Percentiles rank a stretch among this genome's conserved stretches.
These are phyloP conservation scores for Ichneumoninae sp. DNA, from an alignment of 2,888 invertebrate genomes.

Conservation along the genomic window DNA sequence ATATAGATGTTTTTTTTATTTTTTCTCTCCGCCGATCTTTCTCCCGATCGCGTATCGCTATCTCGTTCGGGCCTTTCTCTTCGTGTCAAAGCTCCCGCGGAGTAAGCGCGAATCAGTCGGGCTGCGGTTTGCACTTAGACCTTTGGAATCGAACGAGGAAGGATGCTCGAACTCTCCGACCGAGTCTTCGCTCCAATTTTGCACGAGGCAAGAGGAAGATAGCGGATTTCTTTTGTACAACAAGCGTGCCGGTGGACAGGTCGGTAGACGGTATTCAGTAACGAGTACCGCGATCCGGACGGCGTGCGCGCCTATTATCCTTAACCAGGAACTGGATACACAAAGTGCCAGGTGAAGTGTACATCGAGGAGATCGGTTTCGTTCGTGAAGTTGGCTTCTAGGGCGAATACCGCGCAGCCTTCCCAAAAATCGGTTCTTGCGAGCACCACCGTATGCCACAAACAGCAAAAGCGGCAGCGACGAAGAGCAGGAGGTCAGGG, in stretches of 20 bases:
- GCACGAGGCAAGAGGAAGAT: constrained; percentile 28
- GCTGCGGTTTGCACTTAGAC: constrained; percentile 60
- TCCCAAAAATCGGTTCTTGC: constrained; percentile 57
- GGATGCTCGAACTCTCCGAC: constrained; percentile 15
- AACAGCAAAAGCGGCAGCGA: constrained; percentile 50
- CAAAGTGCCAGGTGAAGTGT: background rate
- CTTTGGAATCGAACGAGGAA: constrained; percentile 53
- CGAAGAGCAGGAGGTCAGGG: constrained; percentile 66
- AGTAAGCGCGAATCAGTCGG: constrained; percentile 51
- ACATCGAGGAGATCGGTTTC: constrained; percentile 18
- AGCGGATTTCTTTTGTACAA: background rate
- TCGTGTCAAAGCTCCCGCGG: constrained; percentile 64
- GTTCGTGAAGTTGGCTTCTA: constrained; percentile 12
- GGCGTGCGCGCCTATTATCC: constrained; percentile 22
- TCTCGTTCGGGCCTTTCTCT: constrained; percentile 53
- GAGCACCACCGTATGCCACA: constrained; percentile 9
- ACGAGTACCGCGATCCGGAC: constrained; percentile 33
- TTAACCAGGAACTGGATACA: constrained; percentile 39
- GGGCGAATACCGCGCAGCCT: background rate
- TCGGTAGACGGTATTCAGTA: constrained; percentile 17
- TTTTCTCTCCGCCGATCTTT: constrained; percentile 54
- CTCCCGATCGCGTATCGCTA: constrained; percentile 15
- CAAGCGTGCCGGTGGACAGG: constrained; percentile 22
- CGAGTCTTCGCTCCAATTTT: constrained; percentile 56
- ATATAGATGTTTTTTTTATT: constrained; percentile 1